phyloP scores from a whole-genome alignment of 2,113 vertebrate species.

The Lutjanus erythropterus region DNA sequence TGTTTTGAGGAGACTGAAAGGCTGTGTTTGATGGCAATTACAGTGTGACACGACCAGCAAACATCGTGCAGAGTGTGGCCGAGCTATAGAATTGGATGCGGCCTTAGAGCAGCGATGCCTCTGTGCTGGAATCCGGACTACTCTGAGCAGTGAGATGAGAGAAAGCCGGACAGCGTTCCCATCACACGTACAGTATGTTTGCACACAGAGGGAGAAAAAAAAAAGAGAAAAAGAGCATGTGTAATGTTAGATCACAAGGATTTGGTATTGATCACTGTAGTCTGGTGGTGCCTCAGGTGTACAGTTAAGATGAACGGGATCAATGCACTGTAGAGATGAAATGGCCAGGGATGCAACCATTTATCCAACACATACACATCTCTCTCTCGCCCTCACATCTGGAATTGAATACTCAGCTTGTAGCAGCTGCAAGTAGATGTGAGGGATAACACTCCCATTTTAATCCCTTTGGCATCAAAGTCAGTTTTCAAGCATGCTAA shows the following conservation, averaged over 20 bases:
- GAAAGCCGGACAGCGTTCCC: background rate
- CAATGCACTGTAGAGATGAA: conserved; percentile 34
- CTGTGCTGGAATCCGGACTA: background rate
- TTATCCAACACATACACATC: conserved; percentile 11
- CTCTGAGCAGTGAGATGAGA: background rate
- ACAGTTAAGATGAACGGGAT: conserved; percentile 52
- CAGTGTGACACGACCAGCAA: conserved; percentile 6
- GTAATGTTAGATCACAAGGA: conserved; percentile 53
- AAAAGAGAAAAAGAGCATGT: background rate
- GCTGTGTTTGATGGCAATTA: conserved; percentile 7
- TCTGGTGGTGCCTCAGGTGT: conserved; percentile 27
- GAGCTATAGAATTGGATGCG: conserved; percentile 11
- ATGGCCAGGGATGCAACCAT: conserved; percentile 23
- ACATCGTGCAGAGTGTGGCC: background rate
- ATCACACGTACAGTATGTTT: conserved; percentile 8
- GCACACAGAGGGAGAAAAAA: background rate
- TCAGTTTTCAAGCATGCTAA: background rate
- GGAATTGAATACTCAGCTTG: background rate
- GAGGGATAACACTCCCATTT: background rate
- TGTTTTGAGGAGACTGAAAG: conserved; percentile 13
- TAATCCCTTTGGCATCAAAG: background rate
- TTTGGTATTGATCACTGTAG: conserved; percentile 39
- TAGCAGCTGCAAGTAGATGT: background rate
- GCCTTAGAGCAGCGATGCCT: conserved; percentile 1
- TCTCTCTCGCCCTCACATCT: background rate